Base-by-base conservation (phyloP, 1,140 invertebrate species). In the Mizuhopecten yessoensis region DNA sequence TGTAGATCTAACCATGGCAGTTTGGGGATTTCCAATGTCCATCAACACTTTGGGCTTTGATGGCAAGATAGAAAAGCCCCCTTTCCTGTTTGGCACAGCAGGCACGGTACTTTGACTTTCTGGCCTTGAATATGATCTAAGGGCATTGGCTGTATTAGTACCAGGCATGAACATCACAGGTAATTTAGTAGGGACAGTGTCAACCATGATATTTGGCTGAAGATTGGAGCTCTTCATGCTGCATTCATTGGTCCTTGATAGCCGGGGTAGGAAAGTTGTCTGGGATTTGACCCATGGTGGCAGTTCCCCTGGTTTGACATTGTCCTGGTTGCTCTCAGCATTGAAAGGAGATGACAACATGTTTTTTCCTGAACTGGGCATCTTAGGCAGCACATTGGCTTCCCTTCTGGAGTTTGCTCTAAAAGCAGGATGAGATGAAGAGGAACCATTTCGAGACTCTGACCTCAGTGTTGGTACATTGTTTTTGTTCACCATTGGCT, bases 41-140 rank as follows among this genome's bases (percentile, higher is more conserved):
- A 75, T 75, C 23, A 75, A 75, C 23, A 75, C 57, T 75, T 75
- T 75, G 1, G 57, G 57, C n/a, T 75, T 75, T n/a, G 57, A 75
- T 75, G 57, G 57, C 57, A 75, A 75, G 57, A 75, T n/a, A 29
- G 57, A 29, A 29, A 75, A 75, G 57, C 57, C 57, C 0, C 11
- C 57, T 75, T n/a, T n/a, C n/a, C 57, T n/a, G 57, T 17, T 29
- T 1, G 57, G n/a, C n/a, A 29, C 23, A 9, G n/a, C 1, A 75
- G 57, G 57, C 23, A 29, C 29, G n/a, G n/a, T n/a, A 75, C 9
- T 29, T 29, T 75, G 57, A 17, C 57, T 75, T 23, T 29, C n/a
- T 9, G 23, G 23, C 3, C 29, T 75, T 3, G 57, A 23, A 75
- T 75, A 75, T n/a, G 57, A 75, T n/a, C n/a, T 5, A 29, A n/a